Base-by-base conservation (phyloP, 1,140 invertebrate species). In the Drosophila busckii region DNA sequence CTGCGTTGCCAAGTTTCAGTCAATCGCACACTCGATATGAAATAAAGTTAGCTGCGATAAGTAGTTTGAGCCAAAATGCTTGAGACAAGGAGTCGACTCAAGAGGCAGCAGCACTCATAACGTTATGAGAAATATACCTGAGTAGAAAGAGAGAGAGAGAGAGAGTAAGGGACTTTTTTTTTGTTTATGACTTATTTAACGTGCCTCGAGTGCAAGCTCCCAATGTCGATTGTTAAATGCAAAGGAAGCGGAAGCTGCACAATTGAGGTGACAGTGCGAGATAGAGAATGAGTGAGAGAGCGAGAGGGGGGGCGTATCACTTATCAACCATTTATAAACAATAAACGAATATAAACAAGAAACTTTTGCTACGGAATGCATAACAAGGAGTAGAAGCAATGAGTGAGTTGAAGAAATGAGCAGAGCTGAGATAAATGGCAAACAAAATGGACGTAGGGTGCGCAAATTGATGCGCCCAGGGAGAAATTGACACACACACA, bases 261-360 rank as follows among this genome's bases (percentile, higher is more conserved):
- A 19, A 9, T 45, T 28, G 17, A 8, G 3, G 15, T 13, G 9
- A 6, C n/a, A 38, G 40, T 41, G 26, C 26, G 29, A 56, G 31
- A 19, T 31, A 26, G 32, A 42, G 29, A n/a, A n/a, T n/a, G n/a
- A n/a, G n/a, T n/a, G n/a, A n/a, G n/a, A n/a, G n/a, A n/a, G n/a
- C n/a, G n/a, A n/a, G n/a, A n/a, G n/a, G n/a, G n/a, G 19, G 13
- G 44, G 31, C 52, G 40, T 64, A 71, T 73, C 71, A 78, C 71
- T 78, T 78, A 78, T 78, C 71, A 80, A 67, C 73, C 73, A 78
- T 78, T 78, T 78, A 78, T 78, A 78, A 78, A 78, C 71, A 78
- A 78, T 78, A 78, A 78, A 67, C 71, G 71, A 78, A 78, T 76
- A 76, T 78, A 78, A 78, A 76, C 70, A 76, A 78, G 67, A 78